These are phyloP conservation scores for Pteropus rufus DNA, from an alignment of 2,797 vertebrate genomes.

Conservation along the genomic window DNA sequence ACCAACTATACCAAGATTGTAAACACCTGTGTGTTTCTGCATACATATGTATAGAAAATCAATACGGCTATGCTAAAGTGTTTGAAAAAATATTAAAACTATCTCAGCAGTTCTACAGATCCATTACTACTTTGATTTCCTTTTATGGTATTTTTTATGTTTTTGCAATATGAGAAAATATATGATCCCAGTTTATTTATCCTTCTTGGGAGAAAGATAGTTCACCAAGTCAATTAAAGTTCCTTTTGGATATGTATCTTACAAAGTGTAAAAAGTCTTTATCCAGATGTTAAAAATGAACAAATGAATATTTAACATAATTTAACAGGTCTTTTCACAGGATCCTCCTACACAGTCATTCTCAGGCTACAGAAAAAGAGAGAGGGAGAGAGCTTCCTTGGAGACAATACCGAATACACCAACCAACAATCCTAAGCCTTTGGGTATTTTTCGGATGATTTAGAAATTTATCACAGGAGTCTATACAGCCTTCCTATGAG, in stretches of 20 bases:
- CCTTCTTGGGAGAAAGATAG: constrained; percentile 21
- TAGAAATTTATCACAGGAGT: neutral
- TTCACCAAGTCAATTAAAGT: constrained; percentile 46
- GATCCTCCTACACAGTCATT: constrained; percentile 52
- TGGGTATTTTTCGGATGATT: constrained; percentile 6
- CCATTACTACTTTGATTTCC: constrained; percentile 44
- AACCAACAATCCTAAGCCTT: neutral
- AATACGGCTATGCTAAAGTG: constrained; percentile 49
- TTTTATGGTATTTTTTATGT: constrained; percentile 49
- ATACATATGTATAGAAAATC: constrained; percentile 59
- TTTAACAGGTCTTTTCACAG: constrained; percentile 59
- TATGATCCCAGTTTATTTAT: neutral
- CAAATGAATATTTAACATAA: constrained; percentile 72
- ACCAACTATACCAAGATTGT: constrained; percentile 57
- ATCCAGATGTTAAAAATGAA: constrained; percentile 70
- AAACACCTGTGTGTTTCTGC: constrained; percentile 63
- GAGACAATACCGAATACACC: constrained; percentile 45
- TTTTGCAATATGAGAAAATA: constrained; percentile 60
- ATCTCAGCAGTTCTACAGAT: neutral
- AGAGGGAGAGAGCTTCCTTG: constrained; percentile 27
- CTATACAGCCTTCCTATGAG: neutral
- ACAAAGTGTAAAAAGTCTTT: constrained; percentile 52
- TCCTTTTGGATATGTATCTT: constrained; percentile 3
- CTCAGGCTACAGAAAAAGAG: neutral
- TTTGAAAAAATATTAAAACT: constrained; percentile 37